Evolutionary conservation across 2,113 vertebrate species (phyloP).

Genomic region (Notothenia coriiceps): DNA sequence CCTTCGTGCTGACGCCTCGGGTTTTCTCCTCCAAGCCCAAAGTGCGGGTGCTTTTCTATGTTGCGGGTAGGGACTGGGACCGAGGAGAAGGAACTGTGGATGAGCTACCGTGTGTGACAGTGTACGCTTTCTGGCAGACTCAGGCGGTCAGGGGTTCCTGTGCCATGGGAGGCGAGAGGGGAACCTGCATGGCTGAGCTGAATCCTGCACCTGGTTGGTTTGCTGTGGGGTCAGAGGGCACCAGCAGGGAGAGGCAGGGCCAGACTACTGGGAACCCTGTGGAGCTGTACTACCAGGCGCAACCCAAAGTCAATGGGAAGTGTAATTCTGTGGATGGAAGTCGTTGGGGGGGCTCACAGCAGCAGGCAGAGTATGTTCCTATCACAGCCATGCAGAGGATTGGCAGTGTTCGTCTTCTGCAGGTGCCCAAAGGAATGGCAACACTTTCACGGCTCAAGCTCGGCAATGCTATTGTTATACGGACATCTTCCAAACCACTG

Average conservation of each 20-base stretch:
- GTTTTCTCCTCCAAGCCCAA: slow-evolving; percentile 87
- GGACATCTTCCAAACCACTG: slow-evolving; percentile 84
- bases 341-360: slow-evolving; percentile 62
- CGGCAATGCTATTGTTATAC: slow-evolving; percentile 88
- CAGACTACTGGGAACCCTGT: slow-evolving; percentile 85
- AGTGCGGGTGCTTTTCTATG: slow-evolving; percentile 91
- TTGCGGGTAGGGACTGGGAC: slow-evolving; percentile 90
- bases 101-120: slow-evolving; percentile 88
- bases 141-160: slow-evolving; percentile 90
- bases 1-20: slow-evolving; percentile 85
- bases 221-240: slow-evolving; percentile 79
- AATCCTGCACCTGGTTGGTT: slow-evolving; percentile 88
- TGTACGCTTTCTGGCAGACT: slow-evolving; percentile 92
- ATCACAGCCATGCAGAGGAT: slow-evolving; percentile 91
- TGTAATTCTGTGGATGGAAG: slow-evolving; percentile 75
- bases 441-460: slow-evolving; percentile 87
- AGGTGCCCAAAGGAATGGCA: slow-evolving; percentile 83
- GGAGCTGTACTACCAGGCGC: slow-evolving; percentile 91
- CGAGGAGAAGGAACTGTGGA: slow-evolving; percentile 77
- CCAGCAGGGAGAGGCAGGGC: slow-evolving; percentile 85
- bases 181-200: slow-evolving; percentile 89
- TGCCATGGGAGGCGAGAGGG: slow-evolving; percentile 83
- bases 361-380: slow-evolving; percentile 83
- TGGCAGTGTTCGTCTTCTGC: slow-evolving; percentile 91
- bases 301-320: slow-evolving; percentile 80